Base-by-base conservation (phyloP, 2,113 vertebrate genomes). In the Peromyscus californicus region DNA sequence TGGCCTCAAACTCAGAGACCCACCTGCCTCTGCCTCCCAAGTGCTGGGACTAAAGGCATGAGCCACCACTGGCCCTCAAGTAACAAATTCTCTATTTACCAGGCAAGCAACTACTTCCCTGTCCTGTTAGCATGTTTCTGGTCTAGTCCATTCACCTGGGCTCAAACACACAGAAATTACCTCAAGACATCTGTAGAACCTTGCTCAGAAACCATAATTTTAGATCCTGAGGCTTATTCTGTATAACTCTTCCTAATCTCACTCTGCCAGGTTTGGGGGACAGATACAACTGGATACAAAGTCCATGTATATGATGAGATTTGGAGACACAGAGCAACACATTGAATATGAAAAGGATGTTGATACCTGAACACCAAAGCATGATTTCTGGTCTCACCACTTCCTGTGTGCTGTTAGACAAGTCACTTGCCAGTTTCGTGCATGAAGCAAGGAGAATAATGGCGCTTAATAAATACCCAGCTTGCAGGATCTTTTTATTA, bases 51-150 rank as follows among this genome's bases (percentile, higher is more conserved):
- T 72, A n/a, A 72, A 72, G 69, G 36, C 36, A 19, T n/a, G 69
- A 19, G 31, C 33, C 36, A 72, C 36, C 36, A 72, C 69, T 21
- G 36, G 16, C 69, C 69, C 69, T 36, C 16, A 79, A 94, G 48
- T 57, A 90, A 93, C 54, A 92, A 75, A 90, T 45, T 72, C 88
- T 97, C 90, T 26, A 76, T 65, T 87, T 61, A 36, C 21, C 31
- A 63, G 3, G 59, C 63, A 84, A 61, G 16, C 24, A 86, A 70
- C 33, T 79, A 42, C 39, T 89, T 80, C 61, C 26, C 42, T 36
- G n/a, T 26, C 67, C 39, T 5, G 24, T 31, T 24, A 83, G 65
- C 15, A 65, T 7, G 51, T 0, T 0, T 24, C 26, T 22, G 9
- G 48, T 48, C 33, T 63, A 72, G 51, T 76, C 7, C 65, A 0